Percentiles rank a stretch among this genome's conserved stretches.
Conservation (phyloP, 2,797 vertebrate genomes). For the Lutjanus argentimaculatus region DNA sequence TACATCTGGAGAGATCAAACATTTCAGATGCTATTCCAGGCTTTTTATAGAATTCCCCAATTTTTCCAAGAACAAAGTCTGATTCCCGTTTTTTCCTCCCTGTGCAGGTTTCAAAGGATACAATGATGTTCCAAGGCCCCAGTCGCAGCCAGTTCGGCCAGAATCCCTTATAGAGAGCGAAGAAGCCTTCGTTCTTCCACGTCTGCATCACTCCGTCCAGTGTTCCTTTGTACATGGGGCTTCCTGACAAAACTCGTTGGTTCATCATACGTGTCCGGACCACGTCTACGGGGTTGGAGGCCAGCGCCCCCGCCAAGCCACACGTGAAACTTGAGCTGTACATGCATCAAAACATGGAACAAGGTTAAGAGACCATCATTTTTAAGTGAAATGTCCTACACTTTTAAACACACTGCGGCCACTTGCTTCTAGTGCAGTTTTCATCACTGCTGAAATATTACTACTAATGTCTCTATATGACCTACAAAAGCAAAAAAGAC, state of each 20-base stretch:
- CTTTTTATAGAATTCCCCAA: too few species aligned
- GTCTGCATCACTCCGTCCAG: conserved; percentile 96
- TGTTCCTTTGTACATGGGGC: conserved; percentile 92
- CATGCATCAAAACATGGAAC: background rate
- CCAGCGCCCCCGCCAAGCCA: conserved; percentile 95
- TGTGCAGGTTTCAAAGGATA: conserved; percentile 89
- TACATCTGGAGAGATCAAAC: too few species aligned
- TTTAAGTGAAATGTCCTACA: background rate
- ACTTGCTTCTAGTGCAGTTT: background rate
- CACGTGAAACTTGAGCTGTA: conserved; percentile 95
- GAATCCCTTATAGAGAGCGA: conserved; percentile 97
- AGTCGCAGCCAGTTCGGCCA: conserved; percentile 98
- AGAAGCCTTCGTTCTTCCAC: conserved; percentile 97
- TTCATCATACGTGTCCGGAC: conserved; percentile 99
- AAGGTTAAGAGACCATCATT: background rate
- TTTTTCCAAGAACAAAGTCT: background rate
- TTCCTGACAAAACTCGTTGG: conserved; percentile 93
- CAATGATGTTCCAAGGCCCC: conserved; percentile 98
- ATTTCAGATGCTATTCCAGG: background rate
- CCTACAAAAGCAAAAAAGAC: too few species aligned
- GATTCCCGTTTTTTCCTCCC: background rate
- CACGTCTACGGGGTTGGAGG: conserved; percentile 97
- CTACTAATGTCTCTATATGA: too few species aligned
- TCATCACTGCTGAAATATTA: background rate
- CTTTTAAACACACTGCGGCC: background rate